Evolutionary conservation across 23 tunicate species (phyloP).

Genomic region (Halocynthia aurantium): DNA sequence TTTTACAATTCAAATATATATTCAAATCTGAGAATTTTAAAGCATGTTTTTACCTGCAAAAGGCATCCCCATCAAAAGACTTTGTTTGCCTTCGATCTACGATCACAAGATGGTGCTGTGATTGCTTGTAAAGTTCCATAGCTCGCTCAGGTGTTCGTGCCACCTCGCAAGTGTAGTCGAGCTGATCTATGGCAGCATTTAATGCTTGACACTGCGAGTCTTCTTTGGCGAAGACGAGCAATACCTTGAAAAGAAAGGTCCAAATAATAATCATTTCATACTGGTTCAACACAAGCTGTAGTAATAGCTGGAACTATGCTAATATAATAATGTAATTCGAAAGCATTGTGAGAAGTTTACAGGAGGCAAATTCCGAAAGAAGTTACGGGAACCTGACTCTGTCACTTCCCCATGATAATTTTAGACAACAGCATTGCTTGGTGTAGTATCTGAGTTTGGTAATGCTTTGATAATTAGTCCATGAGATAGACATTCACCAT

Average conservation of each 20-base stretch:
- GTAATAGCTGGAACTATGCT: no score
- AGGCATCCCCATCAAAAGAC: conserved; percentile 7
- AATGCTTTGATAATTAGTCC: no score
- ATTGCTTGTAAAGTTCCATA: conserved; percentile 5
- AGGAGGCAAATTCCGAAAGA: no score
- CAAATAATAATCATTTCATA: neutral
- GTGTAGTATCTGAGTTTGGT: no score
- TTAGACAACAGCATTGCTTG: no score
- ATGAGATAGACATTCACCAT: no score
- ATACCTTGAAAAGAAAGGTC: conserved; percentile 35
- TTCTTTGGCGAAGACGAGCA: conserved; percentile 43
- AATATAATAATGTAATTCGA: no score
- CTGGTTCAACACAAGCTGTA: no score
- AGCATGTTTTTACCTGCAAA: conserved; percentile 15
- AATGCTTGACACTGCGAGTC: conserved; percentile 26
- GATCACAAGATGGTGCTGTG: conserved; percentile 34
- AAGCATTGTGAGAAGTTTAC: no score
- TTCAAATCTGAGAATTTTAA: no score
- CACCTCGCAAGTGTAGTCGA: conserved; percentile 17
- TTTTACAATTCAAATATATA: neutral
- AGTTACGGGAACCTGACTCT: no score
- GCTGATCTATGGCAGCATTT: neutral
- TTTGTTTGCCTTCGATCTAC: conserved; percentile 12
- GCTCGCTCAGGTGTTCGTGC: conserved; percentile 13
- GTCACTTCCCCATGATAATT: no score